Evolutionary conservation across 2,888 invertebrate genomes (phyloP), one percentile per base, ranked within the genome.

Genomic region (Julus scandinavius): DNA sequence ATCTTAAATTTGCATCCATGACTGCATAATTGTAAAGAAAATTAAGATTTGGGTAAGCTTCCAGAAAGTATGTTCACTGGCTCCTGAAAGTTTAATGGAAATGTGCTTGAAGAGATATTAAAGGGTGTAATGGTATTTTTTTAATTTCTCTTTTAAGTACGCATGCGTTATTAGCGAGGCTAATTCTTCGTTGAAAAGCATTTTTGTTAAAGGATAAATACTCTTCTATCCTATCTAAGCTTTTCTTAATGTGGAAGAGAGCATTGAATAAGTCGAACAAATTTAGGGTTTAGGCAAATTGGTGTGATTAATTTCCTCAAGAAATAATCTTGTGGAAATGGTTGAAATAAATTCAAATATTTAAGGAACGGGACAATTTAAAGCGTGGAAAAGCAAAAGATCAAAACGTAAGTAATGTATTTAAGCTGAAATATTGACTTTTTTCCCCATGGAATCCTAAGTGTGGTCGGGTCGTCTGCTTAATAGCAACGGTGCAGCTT

Each of bases 271-370:
- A 72, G 63, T 72, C 63, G 20, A 72, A 72, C 63, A 20, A 72
- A 72, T 72, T 72, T 72, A 20, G 63, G 63, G 63, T 72, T 72
- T 72, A 72, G 20, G 63, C 63, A 72, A 72, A 72, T 72, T 72
- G 63, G 63, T 72, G 63, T 72, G 63, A 72, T 72, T 72, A 72
- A 72, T 72, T 72, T 72, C 20, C 20, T 9, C 20, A 45, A 20
- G 63, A 20, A 72, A 72, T 72, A 72, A 72, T 72, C 63, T 72
- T 72, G 6, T 11, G 63, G 63, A 72, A 20, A 72, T 20, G 63
- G n/a, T 72, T 7, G 63, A 72, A 72, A 72, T 72, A 72, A 72
- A 72, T 72, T 72, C 63, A 9, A 72, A 72, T 72, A 7, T 72
- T 5, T 5, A 20, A 29, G 63, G 9, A 72, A 20, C 7, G 63